These are phyloP conservation scores for Dasypolia templi DNA, from an alignment of 2,888 invertebrate genomes.

Conservation along the genomic window DNA sequence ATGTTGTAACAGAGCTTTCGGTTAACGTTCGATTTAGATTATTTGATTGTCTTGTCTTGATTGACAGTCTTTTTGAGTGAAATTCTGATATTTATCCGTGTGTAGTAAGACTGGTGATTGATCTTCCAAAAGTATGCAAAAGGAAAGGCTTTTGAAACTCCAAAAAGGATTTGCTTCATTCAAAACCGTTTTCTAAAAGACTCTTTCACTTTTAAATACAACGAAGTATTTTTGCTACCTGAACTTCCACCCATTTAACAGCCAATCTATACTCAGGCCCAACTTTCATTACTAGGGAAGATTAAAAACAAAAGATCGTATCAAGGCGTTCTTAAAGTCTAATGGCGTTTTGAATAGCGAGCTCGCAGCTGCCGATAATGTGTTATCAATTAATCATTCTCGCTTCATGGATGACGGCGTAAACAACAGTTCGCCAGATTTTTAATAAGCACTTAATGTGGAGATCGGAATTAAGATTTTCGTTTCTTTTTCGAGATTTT, in stretches of 20 bases:
- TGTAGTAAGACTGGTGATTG: no score
- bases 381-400: slow-evolving; percentile 79
- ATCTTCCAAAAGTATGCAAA: background rate
- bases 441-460: slow-evolving; percentile 67
- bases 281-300: slow-evolving; percentile 56
- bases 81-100: background rate
- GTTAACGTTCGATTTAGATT: background rate
- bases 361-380: slow-evolving; percentile 77
- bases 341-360: slow-evolving; percentile 74
- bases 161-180: background rate
- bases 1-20: background rate
- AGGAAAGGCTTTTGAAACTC: background rate
- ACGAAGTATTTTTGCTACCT: slow-evolving; percentile 19
- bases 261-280: slow-evolving; percentile 58
- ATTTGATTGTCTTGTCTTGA: background rate
- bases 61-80: background rate
- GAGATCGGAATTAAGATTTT: slow-evolving; percentile 60
- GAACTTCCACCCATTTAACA: slow-evolving; percentile 31
- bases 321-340: slow-evolving; percentile 64
- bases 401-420: slow-evolving; percentile 75
- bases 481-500: slow-evolving; percentile 21
- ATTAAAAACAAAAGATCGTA: slow-evolving; percentile 67
- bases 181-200: background rate
- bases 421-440: slow-evolving; percentile 72
- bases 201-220: background rate